Percentiles rank a stretch among this genome's conserved stretches.
These are phyloP conservation scores for Brassicogethes aeneus DNA, from an alignment of 2,888 invertebrate species.

Conservation along the genomic window DNA sequence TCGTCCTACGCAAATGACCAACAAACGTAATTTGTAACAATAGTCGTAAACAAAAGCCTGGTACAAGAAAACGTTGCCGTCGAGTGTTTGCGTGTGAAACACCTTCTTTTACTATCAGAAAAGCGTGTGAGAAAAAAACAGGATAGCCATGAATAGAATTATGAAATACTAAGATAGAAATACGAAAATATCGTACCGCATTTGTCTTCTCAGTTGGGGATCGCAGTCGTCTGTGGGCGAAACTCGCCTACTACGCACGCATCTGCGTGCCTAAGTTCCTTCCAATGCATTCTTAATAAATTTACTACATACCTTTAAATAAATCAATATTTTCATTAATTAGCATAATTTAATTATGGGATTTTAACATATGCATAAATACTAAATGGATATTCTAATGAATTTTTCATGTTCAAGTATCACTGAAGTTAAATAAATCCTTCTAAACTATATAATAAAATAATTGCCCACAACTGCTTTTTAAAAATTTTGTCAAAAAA, in stretches of 20 bases:
- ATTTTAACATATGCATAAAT: too few species aligned
- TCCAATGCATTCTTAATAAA: neutral
- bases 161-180: constrained; percentile 20
- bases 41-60: neutral
- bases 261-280: neutral
- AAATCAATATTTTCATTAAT: too few species aligned
- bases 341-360: too few species aligned
- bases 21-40: too few species aligned
- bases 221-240: constrained; percentile 20
- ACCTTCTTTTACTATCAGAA: constrained; percentile 7
- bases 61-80: constrained; percentile 8
- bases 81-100: constrained; percentile 14
- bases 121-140: constrained; percentile 17
- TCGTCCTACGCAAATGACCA: too few species aligned
- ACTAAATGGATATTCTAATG: too few species aligned
- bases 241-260: constrained; percentile 12
- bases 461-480: too few species aligned
- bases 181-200: constrained; percentile 24
- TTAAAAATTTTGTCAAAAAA: too few species aligned
- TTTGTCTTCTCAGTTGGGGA: constrained; percentile 28
- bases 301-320: too few species aligned
- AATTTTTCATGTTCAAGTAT: too few species aligned
- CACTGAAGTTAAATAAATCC: too few species aligned
- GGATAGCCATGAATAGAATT: constrained; percentile 23
- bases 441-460: too few species aligned